Conservation (phyloP, 2,888 invertebrate genomes). For the Catocala fraxini region DNA sequence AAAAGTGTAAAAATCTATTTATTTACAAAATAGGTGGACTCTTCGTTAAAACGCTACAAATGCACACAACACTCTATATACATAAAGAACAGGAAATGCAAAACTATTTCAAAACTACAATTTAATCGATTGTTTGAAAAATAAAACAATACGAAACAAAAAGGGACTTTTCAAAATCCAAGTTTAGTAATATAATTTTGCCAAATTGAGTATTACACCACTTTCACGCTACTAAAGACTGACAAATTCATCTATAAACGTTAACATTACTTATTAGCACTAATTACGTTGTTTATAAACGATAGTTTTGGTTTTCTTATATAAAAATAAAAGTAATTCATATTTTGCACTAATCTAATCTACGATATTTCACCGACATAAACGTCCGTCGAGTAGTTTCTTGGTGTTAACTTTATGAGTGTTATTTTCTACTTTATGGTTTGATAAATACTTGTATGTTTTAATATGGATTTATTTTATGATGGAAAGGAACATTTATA, state of each 20-base stretch:
- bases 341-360: constrained; percentile 50
- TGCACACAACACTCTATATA: constrained; percentile 77
- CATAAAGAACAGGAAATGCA: constrained; percentile 48
- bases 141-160: constrained; percentile 21
- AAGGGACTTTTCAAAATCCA: constrained; percentile 8
- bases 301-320: constrained; percentile 70
- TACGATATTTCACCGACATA: constrained; percentile 24
- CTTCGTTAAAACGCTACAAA: constrained; percentile 83
- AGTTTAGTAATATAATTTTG: constrained; percentile 12
- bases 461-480: too few relatives aligned
- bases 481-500: constrained; percentile 9
- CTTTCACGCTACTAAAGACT: constrained; percentile 21
- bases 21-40: constrained; percentile 87
- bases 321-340: constrained; percentile 69
- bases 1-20: constrained; percentile 84
- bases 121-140: constrained; percentile 19
- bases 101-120: constrained; percentile 26
- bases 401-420: too few relatives aligned
- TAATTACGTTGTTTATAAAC: constrained; percentile 38
- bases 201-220: constrained; percentile 15
- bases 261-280: constrained; percentile 31
- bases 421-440: too few relatives aligned
- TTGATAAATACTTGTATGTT: too few relatives aligned
- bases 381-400: constrained; percentile 1
- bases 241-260: constrained; percentile 27